phyloP scores from a whole-genome alignment of 2,113 vertebrate genomes.

The Lepidothrix coronata region DNA sequence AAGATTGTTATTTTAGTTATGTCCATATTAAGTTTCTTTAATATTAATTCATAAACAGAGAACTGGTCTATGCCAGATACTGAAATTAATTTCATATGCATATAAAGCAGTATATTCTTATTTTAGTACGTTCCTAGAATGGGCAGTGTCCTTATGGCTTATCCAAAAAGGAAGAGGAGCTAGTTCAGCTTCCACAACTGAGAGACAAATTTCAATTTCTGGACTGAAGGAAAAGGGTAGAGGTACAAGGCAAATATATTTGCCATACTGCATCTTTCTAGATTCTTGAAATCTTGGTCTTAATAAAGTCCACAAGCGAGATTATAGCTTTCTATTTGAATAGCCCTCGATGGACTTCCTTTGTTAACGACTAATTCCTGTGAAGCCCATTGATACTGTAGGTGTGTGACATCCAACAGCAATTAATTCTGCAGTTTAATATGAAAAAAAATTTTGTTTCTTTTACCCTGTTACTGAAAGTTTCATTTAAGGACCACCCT shows the following conservation, averaged over 20 bases:
- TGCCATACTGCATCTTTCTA: neutral
- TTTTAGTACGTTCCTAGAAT: neutral
- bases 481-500: neutral
- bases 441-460: neutral
- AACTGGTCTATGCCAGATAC: neutral
- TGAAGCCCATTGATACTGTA: neutral
- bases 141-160: fast-evolving
- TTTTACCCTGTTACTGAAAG: neutral
- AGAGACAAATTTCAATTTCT: neutral
- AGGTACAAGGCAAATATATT: neutral
- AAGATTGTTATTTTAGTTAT: neutral
- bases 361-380: neutral
- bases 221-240: neutral
- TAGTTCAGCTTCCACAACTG: neutral
- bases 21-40: neutral
- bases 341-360: neutral
- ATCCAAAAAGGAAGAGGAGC: neutral
- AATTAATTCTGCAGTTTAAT: neutral
- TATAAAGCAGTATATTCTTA: neutral
- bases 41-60: fast-evolving
- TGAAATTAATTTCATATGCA: neutral
- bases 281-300: neutral
- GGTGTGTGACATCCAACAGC: neutral
- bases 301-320: neutral
- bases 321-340: neutral